These are phyloP conservation scores for Eospalax fontanierii DNA, from an alignment of 2,797 vertebrate genomes.

Conservation along the genomic window DNA sequence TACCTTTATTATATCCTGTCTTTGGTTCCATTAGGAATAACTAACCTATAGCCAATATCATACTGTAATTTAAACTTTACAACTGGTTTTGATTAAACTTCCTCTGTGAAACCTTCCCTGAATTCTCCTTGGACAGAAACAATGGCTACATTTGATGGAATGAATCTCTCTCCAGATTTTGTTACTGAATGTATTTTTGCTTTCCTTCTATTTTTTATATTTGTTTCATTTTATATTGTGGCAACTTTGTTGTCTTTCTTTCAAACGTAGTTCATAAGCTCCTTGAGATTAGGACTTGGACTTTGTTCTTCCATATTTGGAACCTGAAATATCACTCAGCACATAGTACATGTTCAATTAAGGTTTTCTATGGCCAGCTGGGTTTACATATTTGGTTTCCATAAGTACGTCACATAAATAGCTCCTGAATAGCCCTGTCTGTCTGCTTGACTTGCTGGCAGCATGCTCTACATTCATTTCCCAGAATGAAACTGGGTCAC, in stretches of 20 bases:
- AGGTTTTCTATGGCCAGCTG: slow-evolving; percentile 73
- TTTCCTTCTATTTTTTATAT: slow-evolving; percentile 13
- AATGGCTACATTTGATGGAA: neutral
- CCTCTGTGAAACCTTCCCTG: neutral
- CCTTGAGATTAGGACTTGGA: neutral
- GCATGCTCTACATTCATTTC: slow-evolving; percentile 71
- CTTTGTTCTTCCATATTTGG: slow-evolving; percentile 43
- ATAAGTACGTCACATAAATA: slow-evolving; percentile 58
- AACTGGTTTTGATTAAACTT: neutral
- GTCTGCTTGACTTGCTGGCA: slow-evolving; percentile 63
- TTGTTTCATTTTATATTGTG: slow-evolving; percentile 47
- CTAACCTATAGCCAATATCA: neutral
- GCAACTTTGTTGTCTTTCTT: neutral
- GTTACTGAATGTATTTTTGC: neutral
- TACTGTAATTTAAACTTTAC: slow-evolving; percentile 41
- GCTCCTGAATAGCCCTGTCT: slow-evolving; percentile 57
- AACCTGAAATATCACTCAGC: neutral
- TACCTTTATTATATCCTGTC: neutral
- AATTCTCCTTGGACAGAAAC: neutral
- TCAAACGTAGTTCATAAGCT: slow-evolving; percentile 25
- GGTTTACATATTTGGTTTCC: slow-evolving; percentile 67
- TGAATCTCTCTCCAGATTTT: neutral
- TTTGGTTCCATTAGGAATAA: neutral
- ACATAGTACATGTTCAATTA: slow-evolving; percentile 46
- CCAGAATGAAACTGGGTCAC: slow-evolving; percentile 84